Evolutionary conservation across 2,797 vertebrate species (phyloP), one percentile per base, ranked within the genome.

Genomic region (Propithecus perrieri): DNA sequence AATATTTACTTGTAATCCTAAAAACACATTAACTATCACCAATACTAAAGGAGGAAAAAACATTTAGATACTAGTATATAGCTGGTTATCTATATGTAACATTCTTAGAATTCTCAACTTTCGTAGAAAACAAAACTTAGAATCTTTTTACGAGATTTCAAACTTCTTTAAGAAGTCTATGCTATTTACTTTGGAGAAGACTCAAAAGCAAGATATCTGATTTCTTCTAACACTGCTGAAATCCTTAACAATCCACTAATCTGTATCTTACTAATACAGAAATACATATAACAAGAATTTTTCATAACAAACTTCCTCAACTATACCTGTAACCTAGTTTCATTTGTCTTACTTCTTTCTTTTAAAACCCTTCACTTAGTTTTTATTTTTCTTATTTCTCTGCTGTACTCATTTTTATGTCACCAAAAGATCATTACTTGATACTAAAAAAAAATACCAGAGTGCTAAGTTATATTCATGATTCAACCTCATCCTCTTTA

Each of bases 71-170:
- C 43, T 11, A 95, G 33, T 18, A 96, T 57, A 85, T n/a, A 75
- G 17, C 15, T 75, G 74, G 22, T 89, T 75, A 87, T 75, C 26
- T 30, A 30, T 0, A 91, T 5, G 65, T 7, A 92, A 92, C 85
- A 84, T 81, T 93, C 93, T 86, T 90, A 2, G 53, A 91, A 95
- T 78, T 86, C 69, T 93, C 50, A 81, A 91, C 35, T 78, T 91
- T 30, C 72, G 17, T 46, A 95, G 79, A 76, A 94, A 96, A 96
- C 48, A 61, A 24, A 95, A 87, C 3, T 75, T 59, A 63, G 71
- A 12, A 63, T 48, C 13, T 81, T 78, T 78, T 11, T 78, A n/a
- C 79, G 76, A 94, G 55, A 83, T 95, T 88, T 85, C 55, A 89
- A 94, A 72, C 28, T 74, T 92, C 71, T 87, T 84, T 74, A 95